Evolutionary conservation across 2,113 vertebrate genomes (phyloP).

Genomic region (Leucoraja erinaceus): DNA sequence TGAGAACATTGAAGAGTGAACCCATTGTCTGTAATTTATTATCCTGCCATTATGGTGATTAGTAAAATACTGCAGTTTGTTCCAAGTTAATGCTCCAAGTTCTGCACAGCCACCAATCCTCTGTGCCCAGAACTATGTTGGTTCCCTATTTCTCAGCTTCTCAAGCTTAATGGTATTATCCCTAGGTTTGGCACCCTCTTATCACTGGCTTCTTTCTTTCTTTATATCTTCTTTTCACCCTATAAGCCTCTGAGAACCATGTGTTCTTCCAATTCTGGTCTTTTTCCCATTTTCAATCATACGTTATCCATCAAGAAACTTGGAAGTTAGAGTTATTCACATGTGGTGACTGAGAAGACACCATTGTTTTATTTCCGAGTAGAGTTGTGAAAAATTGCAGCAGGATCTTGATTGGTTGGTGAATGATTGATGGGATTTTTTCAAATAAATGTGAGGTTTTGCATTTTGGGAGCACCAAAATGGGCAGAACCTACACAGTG

Average conservation of each 20-base stretch:
- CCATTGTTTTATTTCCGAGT: too few relatives aligned
- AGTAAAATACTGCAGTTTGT: neutral
- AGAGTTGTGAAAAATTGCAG: too few relatives aligned
- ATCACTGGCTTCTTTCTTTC: neutral
- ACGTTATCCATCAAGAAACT: too few relatives aligned
- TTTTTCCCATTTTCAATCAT: neutral
- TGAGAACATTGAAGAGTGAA: neutral
- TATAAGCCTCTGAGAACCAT: neutral
- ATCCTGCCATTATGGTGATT: neutral
- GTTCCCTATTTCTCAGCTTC: neutral
- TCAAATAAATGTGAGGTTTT: too few relatives aligned
- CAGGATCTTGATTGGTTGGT: too few relatives aligned
- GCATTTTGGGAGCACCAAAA: too few relatives aligned
- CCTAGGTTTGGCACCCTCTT: neutral
- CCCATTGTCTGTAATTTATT: neutral
- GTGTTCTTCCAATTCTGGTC: neutral
- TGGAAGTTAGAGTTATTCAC: too few relatives aligned
- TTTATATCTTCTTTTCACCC: neutral
- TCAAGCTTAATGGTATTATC: neutral
- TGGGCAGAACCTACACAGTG: too few relatives aligned
- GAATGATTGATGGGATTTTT: too few relatives aligned
- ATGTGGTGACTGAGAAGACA: too few relatives aligned
- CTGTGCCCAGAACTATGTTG: neutral
- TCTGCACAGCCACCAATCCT: neutral
- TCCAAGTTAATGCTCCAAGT: too few relatives aligned